Percentiles rank a stretch among this genome's conserved stretches.
Evolutionary conservation across 1,140 invertebrate genomes (phyloP).

Genomic region (Phortica variegata): DNA sequence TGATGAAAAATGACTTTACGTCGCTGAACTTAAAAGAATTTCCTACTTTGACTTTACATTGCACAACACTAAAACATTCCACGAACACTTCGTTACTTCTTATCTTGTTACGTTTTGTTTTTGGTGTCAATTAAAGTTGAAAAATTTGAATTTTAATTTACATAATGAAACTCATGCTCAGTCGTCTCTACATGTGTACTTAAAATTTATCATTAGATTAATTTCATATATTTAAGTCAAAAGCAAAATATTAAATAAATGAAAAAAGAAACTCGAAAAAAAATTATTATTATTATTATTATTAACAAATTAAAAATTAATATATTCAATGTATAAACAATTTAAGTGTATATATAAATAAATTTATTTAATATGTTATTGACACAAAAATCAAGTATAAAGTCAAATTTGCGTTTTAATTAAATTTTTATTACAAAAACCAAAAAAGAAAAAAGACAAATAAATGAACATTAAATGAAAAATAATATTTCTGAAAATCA

Average conservation of each 20-base stretch:
- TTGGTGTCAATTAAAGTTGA: constrained; percentile 39
- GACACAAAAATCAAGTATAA: constrained; percentile 8
- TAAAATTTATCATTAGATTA: constrained; percentile 47
- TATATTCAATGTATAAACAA: constrained; percentile 9
- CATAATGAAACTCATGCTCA: constrained; percentile 26
- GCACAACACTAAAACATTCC: constrained; percentile 6
- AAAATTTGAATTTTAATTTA: constrained; percentile 17
- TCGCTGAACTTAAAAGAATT: constrained; percentile 9
- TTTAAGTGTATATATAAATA: constrained; percentile 43
- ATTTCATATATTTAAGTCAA: constrained; percentile 42
- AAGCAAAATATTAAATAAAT: not conserved
- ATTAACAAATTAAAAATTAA: constrained; percentile 1
- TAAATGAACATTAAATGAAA: not conserved
- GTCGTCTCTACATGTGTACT: constrained; percentile 34
- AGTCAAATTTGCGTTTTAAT: not conserved
- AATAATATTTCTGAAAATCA: not conserved
- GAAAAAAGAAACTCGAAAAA: not conserved
- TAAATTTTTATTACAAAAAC: not conserved
- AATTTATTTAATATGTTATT: constrained; percentile 17
- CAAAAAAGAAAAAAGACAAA: not conserved
- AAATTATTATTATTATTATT: constrained; percentile 24
- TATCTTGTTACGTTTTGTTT: too few species aligned
- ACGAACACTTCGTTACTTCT: too few species aligned
- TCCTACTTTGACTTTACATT: constrained; percentile 24
- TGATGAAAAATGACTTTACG: constrained; percentile 14